Evolutionary conservation across 2,797 vertebrate genomes (phyloP), one percentile per base, ranked within the genome.

Genomic region (Botia kubotai): DNA sequence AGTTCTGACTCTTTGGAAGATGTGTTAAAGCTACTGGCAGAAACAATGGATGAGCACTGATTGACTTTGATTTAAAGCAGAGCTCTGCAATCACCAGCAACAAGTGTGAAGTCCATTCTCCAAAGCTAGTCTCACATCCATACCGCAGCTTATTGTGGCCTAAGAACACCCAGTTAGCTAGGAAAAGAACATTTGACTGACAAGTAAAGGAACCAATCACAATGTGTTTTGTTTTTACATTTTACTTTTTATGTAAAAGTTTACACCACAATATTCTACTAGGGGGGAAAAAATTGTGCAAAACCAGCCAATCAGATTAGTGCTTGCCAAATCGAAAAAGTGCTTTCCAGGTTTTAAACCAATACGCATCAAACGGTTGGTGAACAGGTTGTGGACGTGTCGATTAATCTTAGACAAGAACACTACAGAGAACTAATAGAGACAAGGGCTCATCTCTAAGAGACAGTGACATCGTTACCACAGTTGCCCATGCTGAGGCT

Each of bases 391-490:
- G 46, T 48, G 46, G 46, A 33, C 33, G 33, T 33, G 33, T 3
- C 33, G 33, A 33, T 33, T 33, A 33, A 53, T 53, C 48, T 48
- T 10, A 39, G 74, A 13, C 62, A 53, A 52, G 29, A 50, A 50
- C 48, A 50, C 11, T 12, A 50, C 46, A 50, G 48, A 67, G 29
- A 66, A 8, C 26, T 16, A 43, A 75, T 43, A 36, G 46, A 52
- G 73, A 75, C 7, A 57, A 75, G 21, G 23, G 26, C 0, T 12
- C 46, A 21, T 33, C 0, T 12, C 46, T 65, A 75, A 55, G 50
- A 67, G 63, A 29, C 19, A 19, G 55, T 79, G 57, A 79, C 55
- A 79, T 62, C 57, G 71, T 26, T 69, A 58, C 52, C 60, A 16
- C 67, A 33, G 6, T 13, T 16, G 23, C 21, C 73, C 58, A 23